Evolutionary conservation across 2,797 vertebrate species (phyloP).

Genomic region (Cyclura pinguis): DNA sequence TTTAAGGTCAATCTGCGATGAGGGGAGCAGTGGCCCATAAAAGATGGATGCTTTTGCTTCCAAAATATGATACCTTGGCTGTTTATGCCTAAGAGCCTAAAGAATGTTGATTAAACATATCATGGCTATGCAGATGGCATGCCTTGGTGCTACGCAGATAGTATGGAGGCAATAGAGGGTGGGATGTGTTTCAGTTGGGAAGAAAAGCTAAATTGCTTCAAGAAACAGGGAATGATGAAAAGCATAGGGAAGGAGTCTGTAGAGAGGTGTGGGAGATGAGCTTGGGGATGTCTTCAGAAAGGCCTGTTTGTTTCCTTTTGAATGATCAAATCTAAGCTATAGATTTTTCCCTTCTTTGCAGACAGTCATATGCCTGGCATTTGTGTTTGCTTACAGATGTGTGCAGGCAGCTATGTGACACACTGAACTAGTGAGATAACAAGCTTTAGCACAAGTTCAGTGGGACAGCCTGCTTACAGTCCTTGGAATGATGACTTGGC

Average conservation of each 20-base stretch:
- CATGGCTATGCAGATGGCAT: neutral
- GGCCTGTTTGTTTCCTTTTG: neutral
- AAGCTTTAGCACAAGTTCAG: conserved; percentile 14
- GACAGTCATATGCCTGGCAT: neutral
- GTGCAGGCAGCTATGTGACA: neutral
- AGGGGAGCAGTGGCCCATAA: neutral
- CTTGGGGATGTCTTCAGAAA: conserved; percentile 8
- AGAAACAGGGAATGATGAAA: neutral
- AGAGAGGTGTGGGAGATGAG: neutral
- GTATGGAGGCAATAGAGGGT: neutral
- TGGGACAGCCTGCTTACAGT: neutral
- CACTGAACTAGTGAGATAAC: conserved; percentile 17
- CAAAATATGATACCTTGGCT: conserved; percentile 1
- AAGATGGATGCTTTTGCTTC: neutral
- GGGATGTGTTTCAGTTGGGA: neutral
- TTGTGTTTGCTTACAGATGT: conserved; percentile 18
- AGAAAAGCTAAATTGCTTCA: neutral
- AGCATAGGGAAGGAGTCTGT: neutral
- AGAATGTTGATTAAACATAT: conserved; percentile 2
- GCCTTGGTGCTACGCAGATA: neutral
- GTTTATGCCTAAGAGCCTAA: conserved; percentile 19
- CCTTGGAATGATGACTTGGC: conserved; percentile 4
- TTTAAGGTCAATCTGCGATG: conserved; percentile 10
- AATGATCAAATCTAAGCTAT: neutral
- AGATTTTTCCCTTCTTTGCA: neutral